Evolutionary conservation across 1,140 invertebrate species (phyloP), one percentile per base, ranked within the genome.

Genomic region (Copidosoma floridanum): DNA sequence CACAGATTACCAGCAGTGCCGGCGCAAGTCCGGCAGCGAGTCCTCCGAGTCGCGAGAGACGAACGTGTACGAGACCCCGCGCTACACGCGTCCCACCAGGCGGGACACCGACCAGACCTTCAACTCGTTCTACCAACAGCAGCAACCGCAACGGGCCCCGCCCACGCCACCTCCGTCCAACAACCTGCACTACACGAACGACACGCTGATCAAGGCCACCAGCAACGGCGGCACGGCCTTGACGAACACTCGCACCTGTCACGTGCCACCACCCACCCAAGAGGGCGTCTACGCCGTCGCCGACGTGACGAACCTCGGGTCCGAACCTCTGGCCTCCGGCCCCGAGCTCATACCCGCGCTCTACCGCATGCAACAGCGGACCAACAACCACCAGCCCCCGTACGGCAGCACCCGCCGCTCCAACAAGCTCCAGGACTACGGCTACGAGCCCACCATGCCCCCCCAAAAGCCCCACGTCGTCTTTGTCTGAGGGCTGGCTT

Each of bases 401-500:
- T 56, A 12, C 68, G 12, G 14, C 16, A 44, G 27, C 43, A 55
- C 16, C 41, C 47, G 21, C 3, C 38, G 24, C 12, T 20, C 23
- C 7, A 10, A 29, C 21, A 18, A 16, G 2, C 32, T 44, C 35
- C 76, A 75, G 65, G 75, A 76, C 50, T 74, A 70, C 64, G 74
- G 74, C 48, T 76, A 75, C 65, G 69, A 75, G 43, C 64, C 71
- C 1, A 62, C 73, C 23, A 23, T 73, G 37, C 71, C 43, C 11
- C 41, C 57, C 20, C 70, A 78, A 44, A 79, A 79, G 58, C 75
- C 78, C 12, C 77, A 79, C 64, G 74, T 80, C 23, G 78, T 80
- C 44, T 80, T 80, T 47, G 78, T 80, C 46, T 80, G 55, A n/a
- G n/a, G n/a, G n/a, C n/a, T n/a, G n/a, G n/a, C n/a, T n/a, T n/a